Base-by-base conservation (phyloP, 2,797 vertebrate species). In the Kryptolebias ocellatus region DNA sequence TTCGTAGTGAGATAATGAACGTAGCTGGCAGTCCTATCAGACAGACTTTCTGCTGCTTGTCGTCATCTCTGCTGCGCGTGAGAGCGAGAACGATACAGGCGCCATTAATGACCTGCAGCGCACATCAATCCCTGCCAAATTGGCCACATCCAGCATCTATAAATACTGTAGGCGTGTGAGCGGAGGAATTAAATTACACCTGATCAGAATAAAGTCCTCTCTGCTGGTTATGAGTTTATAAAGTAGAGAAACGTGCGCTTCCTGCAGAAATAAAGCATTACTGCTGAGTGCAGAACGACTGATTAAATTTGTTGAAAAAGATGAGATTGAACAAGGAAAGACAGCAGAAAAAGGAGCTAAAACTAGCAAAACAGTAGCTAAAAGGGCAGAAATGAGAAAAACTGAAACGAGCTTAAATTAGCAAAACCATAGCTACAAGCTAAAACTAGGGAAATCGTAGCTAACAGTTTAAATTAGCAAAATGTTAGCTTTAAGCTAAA, bases 1-100 rank as follows among this genome's bases (percentile, higher is more conserved):
- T 79, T 79, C 73, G 61, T 9, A 79, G 69, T 44, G 54, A 56
- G 61, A 76, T 64, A 70, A 82, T 67, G 61, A 78, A 63, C 70
- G 74, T 31, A 49, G 64, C 49, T 78, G 70, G 54, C 53, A 53
- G 65, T 77, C 66, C 56, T 46, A 79, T 70, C 64, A 53, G 14
- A 57, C 69, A 45, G 64, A 65, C 72, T 69, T 71, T 71, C 73
- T 64, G 67, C 55, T 65, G 60, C 70, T 42, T 82, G 78, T 76
- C 79, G 79, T 78, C 80, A 66, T 78, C 44, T 62, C 60, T 16
- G 8, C 62, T 53, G 49, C 29, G 66, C 39, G 45, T 12, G 59
- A 67, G 57, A 49, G 50, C 5, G 59, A 69, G 42, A 70, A 51
- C 70, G 52, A 64, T 55, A 79, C 47, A 67, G 74, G 79, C 58